Conservation (phyloP, 2,113 vertebrate species). For the Salvelinus fontinalis region DNA sequence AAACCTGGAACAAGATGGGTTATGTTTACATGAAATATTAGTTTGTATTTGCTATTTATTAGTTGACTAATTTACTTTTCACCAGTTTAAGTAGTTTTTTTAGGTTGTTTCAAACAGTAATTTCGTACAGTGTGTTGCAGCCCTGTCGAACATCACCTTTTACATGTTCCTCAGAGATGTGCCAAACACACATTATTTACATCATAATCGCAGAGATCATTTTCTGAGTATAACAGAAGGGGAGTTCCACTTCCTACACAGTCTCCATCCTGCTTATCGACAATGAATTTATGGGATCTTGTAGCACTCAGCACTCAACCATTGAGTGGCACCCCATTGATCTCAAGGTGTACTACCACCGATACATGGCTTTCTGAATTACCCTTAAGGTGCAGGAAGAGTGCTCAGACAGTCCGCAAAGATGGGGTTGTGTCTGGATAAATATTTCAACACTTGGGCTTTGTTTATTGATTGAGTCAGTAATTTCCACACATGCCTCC, state of each 20-base stretch:
- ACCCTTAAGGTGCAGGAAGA: conserved; percentile 79
- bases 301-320: conserved; percentile 77
- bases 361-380: conserved; percentile 79
- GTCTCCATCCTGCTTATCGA: conserved; percentile 71
- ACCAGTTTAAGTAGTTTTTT: no score
- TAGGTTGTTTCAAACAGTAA: no score
- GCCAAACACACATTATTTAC: neutral
- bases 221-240: conserved; percentile 29
- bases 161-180: neutral
- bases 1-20: no score
- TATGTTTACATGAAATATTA: no score
- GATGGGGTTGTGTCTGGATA: conserved; percentile 78
- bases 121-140: neutral
- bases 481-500: conserved; percentile 81
- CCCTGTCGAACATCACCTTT: neutral
- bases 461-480: conserved; percentile 83
- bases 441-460: conserved; percentile 85
- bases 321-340: conserved; percentile 76
- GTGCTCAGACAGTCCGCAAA: conserved; percentile 76
- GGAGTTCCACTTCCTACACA: conserved; percentile 51
- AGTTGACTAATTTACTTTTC: no score
- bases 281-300: conserved; percentile 76
- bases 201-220: neutral
- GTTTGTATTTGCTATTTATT: no score
- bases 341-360: conserved; percentile 79